Percentiles rank a stretch among this genome's conserved stretches.
phyloP scores from a whole-genome alignment of 2,888 invertebrate genomes.

The Syritta pipiens region DNA sequence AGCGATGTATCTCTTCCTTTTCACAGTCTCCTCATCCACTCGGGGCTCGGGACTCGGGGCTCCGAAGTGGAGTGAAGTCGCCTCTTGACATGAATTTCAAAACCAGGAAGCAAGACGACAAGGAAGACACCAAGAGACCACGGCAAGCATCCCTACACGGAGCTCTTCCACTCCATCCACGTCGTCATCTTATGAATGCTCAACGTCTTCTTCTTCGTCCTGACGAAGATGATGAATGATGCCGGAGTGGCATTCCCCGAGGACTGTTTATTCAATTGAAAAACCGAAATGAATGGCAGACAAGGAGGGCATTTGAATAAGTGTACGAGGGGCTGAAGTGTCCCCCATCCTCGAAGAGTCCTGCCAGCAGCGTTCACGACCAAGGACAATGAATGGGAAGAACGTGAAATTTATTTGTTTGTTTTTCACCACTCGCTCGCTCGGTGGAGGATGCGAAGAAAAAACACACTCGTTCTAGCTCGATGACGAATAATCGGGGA shows the following conservation, averaged over 20 bases:
- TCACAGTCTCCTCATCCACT: neutral
- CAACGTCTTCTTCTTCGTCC: constrained; percentile 23
- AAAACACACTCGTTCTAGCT: constrained; percentile 30
- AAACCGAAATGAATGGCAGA: constrained; percentile 60
- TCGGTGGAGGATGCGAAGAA: neutral
- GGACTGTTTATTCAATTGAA: constrained; percentile 65
- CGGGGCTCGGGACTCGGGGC: no score
- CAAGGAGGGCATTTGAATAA: constrained; percentile 44
- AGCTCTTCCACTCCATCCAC: neutral
- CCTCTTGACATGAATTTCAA: neutral
- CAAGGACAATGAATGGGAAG: constrained; percentile 38
- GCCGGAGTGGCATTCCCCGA: constrained; percentile 27
- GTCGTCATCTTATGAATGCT: constrained; percentile 7
- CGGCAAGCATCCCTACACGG: neutral
- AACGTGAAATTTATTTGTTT: constrained; percentile 36
- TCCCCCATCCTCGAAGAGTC: neutral
- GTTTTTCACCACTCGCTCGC: constrained; percentile 8
- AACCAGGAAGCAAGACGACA: neutral
- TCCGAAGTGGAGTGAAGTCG: neutral
- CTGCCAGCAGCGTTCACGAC: constrained; percentile 23
- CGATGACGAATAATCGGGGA: constrained; percentile 24
- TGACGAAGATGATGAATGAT: constrained; percentile 50
- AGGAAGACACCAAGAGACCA: neutral
- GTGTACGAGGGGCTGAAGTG: neutral
- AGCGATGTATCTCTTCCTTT: no score